A percentile compares a stretch with the other conserved stretches of the same genome.
Evolutionary conservation across 2,888 invertebrate species (phyloP).

Genomic region (Orthosia incerta): DNA sequence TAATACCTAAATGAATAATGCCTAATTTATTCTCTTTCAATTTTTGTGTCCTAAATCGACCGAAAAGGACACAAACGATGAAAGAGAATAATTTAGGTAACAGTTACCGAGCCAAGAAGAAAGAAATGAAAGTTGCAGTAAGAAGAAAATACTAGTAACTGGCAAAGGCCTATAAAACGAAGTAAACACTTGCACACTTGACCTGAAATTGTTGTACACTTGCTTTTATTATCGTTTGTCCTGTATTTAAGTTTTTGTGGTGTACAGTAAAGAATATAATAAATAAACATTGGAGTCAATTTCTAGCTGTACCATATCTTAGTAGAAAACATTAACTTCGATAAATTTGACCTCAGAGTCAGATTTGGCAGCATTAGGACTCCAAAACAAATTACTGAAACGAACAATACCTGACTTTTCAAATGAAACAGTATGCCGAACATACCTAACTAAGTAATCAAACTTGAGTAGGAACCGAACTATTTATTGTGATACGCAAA

Average conservation of each 20-base stretch:
- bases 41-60: background rate
- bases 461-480: background rate
- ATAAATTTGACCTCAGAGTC: constrained; percentile 70
- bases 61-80: constrained; percentile 47
- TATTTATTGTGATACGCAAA: background rate
- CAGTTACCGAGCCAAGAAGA: constrained; percentile 38
- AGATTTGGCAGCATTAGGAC: constrained; percentile 70
- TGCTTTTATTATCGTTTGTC: too few relatives aligned
- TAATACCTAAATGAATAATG: too few relatives aligned
- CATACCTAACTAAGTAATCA: constrained; percentile 5
- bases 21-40: too few relatives aligned
- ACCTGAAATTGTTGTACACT: too few relatives aligned
- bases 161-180: constrained; percentile 69
- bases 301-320: constrained; percentile 70
- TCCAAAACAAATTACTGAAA: constrained; percentile 72
- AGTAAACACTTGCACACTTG: too few relatives aligned
- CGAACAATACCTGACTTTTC: constrained; percentile 70
- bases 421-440: constrained; percentile 52
- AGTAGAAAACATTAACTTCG: constrained; percentile 73
- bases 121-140: constrained; percentile 65
- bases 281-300: constrained; percentile 62
- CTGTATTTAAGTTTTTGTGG: too few relatives aligned
- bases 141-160: constrained; percentile 69
- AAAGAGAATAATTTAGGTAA: constrained; percentile 13
- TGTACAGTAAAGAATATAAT: too few relatives aligned